These are phyloP conservation scores for Syritta pipiens DNA, from an alignment of 2,888 invertebrate species.

Conservation along the genomic window DNA sequence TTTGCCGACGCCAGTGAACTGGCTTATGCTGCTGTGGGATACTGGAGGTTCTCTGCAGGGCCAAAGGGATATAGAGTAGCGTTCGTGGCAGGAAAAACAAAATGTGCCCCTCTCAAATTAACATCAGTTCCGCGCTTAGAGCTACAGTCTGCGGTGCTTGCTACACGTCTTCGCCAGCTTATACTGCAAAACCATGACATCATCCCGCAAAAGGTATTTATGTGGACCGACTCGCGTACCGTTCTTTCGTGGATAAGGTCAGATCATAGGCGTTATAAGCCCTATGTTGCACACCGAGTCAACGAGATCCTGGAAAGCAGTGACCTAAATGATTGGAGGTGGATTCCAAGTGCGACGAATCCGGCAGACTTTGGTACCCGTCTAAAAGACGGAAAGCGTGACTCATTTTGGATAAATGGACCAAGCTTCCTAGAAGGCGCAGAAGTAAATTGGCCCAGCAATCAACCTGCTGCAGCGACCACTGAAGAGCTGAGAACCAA, in stretches of 20 bases:
- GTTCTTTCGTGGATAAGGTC: constrained; percentile 65
- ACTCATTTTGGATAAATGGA: constrained; percentile 22
- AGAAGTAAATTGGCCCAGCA: background rate
- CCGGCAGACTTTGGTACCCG: constrained; percentile 48
- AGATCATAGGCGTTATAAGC: constrained; percentile 53
- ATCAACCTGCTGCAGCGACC: background rate
- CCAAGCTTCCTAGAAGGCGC: background rate
- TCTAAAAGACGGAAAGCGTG: constrained; percentile 2
- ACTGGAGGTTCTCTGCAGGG: constrained; percentile 26
- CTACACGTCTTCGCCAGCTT: constrained; percentile 4
- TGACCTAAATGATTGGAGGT: constrained; percentile 24
- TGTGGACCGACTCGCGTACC: constrained; percentile 33
- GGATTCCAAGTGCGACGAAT: constrained; percentile 29
- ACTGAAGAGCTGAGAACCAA: constrained; percentile 17
- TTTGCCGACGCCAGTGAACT: constrained; percentile 48
- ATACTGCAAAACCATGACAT: constrained; percentile 13
- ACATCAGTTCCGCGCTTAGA: constrained; percentile 20
- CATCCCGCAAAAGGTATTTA: background rate
- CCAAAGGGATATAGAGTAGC: background rate
- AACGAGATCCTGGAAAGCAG: constrained; percentile 40
- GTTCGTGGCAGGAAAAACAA: constrained; percentile 27
- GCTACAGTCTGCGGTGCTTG: constrained; percentile 29
- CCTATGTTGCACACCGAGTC: constrained; percentile 69
- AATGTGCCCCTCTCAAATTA: constrained; percentile 25
- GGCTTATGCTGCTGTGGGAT: constrained; percentile 61